A percentile compares a stretch with the other conserved stretches of the same genome.
phyloP scores from a whole-genome alignment of 2,113 vertebrate species.

The Anhinga rufa region DNA sequence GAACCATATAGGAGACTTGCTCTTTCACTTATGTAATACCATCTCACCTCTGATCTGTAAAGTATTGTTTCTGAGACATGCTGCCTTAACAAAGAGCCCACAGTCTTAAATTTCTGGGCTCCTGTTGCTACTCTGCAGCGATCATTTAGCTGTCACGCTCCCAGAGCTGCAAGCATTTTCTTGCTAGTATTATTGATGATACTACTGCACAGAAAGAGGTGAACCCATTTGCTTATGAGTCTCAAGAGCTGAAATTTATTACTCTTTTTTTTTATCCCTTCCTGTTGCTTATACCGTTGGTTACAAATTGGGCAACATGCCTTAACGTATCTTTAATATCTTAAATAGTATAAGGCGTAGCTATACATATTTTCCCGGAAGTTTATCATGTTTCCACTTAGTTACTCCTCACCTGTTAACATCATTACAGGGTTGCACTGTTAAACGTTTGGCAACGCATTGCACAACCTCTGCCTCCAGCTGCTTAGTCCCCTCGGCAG shows the following conservation, averaged over 20 bases:
- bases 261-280: background rate
- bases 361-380: background rate
- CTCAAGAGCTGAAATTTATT: background rate
- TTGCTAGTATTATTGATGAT: background rate
- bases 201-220: background rate
- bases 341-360: background rate
- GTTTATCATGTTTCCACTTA: background rate
- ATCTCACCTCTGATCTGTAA: background rate
- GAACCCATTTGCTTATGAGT: background rate
- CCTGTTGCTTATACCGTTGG: background rate
- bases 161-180: background rate
- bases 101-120: background rate
- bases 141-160: background rate
- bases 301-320: background rate
- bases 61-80: background rate
- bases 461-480: background rate
- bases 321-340: background rate
- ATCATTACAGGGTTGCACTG: background rate
- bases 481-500: background rate
- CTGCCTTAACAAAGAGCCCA: background rate
- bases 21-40: background rate
- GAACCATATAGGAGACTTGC: background rate
- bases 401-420: background rate
- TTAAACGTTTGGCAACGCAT: background rate
- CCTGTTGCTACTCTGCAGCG: background rate